Percentiles rank a stretch among this genome's conserved stretches.
These are phyloP conservation scores for Hyperopisus bebe DNA, from an alignment of 2,113 vertebrate species.

Conservation along the genomic window DNA sequence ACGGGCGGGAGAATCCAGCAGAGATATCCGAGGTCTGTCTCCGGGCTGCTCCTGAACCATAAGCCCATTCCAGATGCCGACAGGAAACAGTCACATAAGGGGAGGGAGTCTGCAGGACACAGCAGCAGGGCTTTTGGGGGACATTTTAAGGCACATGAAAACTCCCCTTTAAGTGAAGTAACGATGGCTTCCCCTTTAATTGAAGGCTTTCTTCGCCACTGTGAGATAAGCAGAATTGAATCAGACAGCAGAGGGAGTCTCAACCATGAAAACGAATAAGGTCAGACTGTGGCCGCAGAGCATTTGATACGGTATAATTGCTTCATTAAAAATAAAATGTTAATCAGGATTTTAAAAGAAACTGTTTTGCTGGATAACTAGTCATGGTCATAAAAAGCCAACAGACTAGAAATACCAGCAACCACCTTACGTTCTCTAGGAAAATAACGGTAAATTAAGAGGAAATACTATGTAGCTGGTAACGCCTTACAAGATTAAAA, in stretches of 20 bases:
- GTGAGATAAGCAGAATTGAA: not conserved
- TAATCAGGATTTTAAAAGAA: not conserved
- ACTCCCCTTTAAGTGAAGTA: not conserved
- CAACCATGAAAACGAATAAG: not conserved
- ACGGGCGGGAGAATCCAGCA: not conserved
- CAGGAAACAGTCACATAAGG: not conserved
- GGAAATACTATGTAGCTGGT: not conserved
- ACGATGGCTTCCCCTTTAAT: not conserved
- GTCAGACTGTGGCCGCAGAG: not conserved
- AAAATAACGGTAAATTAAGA: not conserved
- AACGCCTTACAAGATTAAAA: not conserved
- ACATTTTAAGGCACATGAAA: not conserved
- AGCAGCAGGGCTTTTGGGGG: not conserved
- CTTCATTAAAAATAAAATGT: conserved; percentile 9
- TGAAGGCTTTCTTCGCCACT: not conserved
- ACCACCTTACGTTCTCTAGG: not conserved
- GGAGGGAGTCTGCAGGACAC: not conserved
- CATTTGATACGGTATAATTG: not conserved
- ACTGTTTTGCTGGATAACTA: not conserved
- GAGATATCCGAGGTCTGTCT: not conserved
- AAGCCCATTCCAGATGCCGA: not conserved
- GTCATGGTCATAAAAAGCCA: not conserved
- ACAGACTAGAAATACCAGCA: not conserved
- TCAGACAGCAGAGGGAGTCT: not conserved
- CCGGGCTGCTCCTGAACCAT: not conserved